Percentiles rank a stretch among this genome's conserved stretches.
Conservation (phyloP, 2,797 vertebrate species). For the Falco cherrug region DNA sequence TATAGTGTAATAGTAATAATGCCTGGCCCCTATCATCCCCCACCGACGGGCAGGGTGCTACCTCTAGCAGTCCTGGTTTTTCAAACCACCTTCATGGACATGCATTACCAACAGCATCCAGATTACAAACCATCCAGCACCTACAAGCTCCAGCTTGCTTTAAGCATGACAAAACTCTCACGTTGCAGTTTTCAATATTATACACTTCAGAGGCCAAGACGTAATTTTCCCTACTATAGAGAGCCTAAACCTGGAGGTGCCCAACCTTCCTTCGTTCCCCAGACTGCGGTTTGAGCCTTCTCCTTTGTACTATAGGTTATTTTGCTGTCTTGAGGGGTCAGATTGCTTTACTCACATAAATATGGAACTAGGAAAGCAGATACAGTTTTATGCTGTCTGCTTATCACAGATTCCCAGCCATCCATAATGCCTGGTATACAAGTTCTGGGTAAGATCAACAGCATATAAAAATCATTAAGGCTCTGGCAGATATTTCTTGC, state of each 20-base stretch:
- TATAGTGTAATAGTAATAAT: background rate
- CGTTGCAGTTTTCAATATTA: background rate
- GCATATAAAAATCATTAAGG: background rate
- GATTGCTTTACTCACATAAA: background rate
- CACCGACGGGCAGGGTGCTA: accelerated
- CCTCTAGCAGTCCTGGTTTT: background rate
- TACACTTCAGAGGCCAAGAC: background rate
- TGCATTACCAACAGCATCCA: background rate
- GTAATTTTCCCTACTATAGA: background rate
- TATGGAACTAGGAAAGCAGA: background rate
- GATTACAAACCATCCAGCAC: background rate
- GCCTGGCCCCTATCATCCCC: too few species aligned
- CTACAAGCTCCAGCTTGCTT: background rate
- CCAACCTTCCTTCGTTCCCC: background rate
- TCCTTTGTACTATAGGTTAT: background rate
- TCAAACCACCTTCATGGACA: background rate
- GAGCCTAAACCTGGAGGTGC: background rate
- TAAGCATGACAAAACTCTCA: background rate
- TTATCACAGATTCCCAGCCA: background rate
- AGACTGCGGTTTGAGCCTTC: background rate
- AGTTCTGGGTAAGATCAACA: background rate
- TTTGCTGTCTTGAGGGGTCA: background rate
- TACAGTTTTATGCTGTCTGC: background rate
- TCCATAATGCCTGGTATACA: background rate
- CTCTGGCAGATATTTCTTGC: background rate